Evolutionary conservation across 2,888 invertebrate genomes (phyloP).

Genomic region (Eristalis pertinax): DNA sequence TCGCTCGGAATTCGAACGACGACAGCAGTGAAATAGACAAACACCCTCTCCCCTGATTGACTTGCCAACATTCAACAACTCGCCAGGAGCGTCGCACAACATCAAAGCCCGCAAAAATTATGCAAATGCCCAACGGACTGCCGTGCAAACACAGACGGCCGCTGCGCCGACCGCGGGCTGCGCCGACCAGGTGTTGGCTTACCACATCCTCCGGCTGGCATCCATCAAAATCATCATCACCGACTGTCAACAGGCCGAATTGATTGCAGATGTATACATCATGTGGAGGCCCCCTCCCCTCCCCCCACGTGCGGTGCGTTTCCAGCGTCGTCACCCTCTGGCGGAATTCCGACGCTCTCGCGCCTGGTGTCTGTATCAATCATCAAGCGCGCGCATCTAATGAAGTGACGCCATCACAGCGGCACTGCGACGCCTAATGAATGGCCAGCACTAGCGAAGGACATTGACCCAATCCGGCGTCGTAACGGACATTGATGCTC

Average conservation of each 20-base stretch:
- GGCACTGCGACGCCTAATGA: constrained; percentile 34
- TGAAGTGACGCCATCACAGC: constrained; percentile 19
- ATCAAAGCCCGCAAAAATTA: not conserved
- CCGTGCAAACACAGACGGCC: not conserved
- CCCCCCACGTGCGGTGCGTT: constrained; percentile 7
- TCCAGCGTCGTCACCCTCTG: constrained; percentile 12
- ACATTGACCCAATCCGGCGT: constrained; percentile 39
- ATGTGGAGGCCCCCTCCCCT: not conserved
- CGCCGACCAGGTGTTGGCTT: not conserved
- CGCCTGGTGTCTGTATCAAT: constrained; percentile 21
- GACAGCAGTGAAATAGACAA: not conserved
- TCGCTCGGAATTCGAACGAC: not conserved
- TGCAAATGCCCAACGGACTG: not conserved
- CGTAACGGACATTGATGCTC: constrained; percentile 56
- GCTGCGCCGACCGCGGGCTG: not conserved
- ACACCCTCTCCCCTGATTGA: not conserved
- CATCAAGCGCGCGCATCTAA: not conserved
- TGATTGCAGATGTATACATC: constrained; percentile 34
- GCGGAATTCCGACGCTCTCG: constrained; percentile 13
- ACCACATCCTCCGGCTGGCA: not conserved
- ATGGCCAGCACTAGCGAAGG: not conserved
- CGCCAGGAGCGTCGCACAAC: not conserved
- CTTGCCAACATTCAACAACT: not conserved
- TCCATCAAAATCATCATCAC: not conserved
- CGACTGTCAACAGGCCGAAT: constrained; percentile 27